Base-by-base conservation (phyloP, 2,113 vertebrate species). In the Emydocephalus ijimae region DNA sequence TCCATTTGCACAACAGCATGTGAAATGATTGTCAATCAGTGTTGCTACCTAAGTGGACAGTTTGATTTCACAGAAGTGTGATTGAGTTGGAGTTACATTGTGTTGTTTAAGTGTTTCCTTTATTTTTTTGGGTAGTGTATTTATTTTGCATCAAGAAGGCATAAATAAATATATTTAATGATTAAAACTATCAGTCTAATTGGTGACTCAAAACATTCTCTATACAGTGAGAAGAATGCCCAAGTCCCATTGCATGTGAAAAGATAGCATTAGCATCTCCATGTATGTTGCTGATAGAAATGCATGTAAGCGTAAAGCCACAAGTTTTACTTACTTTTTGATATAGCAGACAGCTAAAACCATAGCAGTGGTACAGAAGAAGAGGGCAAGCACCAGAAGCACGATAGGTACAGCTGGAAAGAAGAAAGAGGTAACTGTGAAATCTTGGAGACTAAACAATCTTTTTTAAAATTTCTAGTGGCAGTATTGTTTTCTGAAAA, bases 311-410 rank as follows among this genome's bases (percentile, higher is more conserved):
- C 43, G 92, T 14, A 15, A 64, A 89, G 43, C 34, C 50, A 50
- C 87, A 26, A 43, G 15, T 43, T 34, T 24, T 74, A 89, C 98
- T 97, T 93, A 99, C 99, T 96, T 96, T 98, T 97, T 98, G 88
- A 98, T 26, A 86, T 98, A 99, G 93, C 96, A 98, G 90, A 98
- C 23, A 21, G 97, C 97, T 43, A 98, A 97, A 56, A 97, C 93
- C 90, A 97, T 96, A 12, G 97, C 94, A 14, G 98, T 96, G 34
- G 98, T 88, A 64, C 99, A 97, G 89, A 97, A 97, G 93, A 97
- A 94, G 86, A 98, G 92, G 0, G 98, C 98, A 14, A 98, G 95
- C 74, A 99, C 97, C 45, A 99, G 96, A 89, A 99, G 96, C n/a
- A 95, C 93, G 0, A 95, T 98, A 45, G 97, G 98, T 93, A 98